phyloP scores from a whole-genome alignment of 2,797 vertebrate species.

The Danio jaintianensis region DNA sequence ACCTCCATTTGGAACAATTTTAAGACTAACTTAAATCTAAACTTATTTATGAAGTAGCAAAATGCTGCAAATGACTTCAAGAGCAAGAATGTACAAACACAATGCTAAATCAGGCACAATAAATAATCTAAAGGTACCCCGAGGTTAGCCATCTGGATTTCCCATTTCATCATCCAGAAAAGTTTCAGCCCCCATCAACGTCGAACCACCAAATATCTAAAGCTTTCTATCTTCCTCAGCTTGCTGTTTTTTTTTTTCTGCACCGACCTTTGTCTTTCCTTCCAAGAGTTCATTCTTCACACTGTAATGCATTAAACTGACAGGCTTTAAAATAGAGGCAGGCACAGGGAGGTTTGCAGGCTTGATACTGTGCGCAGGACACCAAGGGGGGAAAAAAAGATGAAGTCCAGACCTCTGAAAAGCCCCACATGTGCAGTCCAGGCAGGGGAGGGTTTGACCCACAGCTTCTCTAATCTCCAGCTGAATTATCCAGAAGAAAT shows the following conservation, averaged over 20 bases:
- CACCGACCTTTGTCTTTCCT: slow-evolving; percentile 33
- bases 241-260: slow-evolving; percentile 27
- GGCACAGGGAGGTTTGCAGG: slow-evolving; percentile 47
- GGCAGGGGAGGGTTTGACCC: slow-evolving; percentile 55
- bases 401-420: slow-evolving; percentile 62
- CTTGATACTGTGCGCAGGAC: slow-evolving; percentile 47
- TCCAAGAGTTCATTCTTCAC: slow-evolving; percentile 47
- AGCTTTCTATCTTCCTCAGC: slow-evolving; percentile 32
- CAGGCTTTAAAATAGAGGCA: slow-evolving; percentile 59
- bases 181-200: slow-evolving; percentile 39
- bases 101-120: background rate
- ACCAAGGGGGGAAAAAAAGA: slow-evolving; percentile 49
- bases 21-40: background rate
- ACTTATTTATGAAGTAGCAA: background rate
- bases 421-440: slow-evolving; percentile 55
- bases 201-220: slow-evolving; percentile 49
- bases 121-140: slow-evolving; percentile 16
- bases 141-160: slow-evolving; percentile 59
- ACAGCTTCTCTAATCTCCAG: slow-evolving; percentile 59
- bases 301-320: slow-evolving; percentile 55
- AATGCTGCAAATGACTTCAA: background rate
- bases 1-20: too few relatives aligned
- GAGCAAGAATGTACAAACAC: slow-evolving; percentile 1
- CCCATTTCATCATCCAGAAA: slow-evolving; percentile 47
- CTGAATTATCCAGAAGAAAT: slow-evolving; percentile 58